Base-by-base conservation (phyloP, 2,797 vertebrate genomes). In the Microchirus variegatus region DNA sequence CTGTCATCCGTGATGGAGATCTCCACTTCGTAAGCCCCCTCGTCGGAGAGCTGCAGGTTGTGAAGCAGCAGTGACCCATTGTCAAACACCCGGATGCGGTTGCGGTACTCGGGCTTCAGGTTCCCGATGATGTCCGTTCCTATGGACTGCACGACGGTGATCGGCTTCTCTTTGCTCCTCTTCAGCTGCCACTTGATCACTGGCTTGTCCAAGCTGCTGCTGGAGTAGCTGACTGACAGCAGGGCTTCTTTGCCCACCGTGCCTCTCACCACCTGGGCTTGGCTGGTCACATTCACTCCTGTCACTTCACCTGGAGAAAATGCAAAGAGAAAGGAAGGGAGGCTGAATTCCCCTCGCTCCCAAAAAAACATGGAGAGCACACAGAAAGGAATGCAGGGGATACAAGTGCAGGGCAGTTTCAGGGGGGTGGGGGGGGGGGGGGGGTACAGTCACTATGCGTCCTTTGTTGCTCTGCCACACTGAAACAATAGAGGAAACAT, bases 161-260 rank as follows among this genome's bases (percentile, higher is more conserved):
- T 89, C 0, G 96, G 93, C 45, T 98, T 98, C 82, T 96, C 95
- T 18, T 93, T 78, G 86, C 94, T 94, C 16, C 95, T 73, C 87
- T 96, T 98, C 55, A 98, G 89, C 89, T 98, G 97, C 97, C 97
- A 99, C 92, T 98, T 98, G 51, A 99, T 94, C 73, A 99, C 97
- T 0, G 97, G 97, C 57, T 93, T 95, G 92, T 98, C 97, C 0
- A 86, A 73, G 78, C 97, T 99, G 88, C 93, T 91, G 81, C 96
- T 97, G 89, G 94, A 92, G 76, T 99, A 99, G 70, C 93, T 96
- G 81, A 99, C 96, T 0, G 97, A 98, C 42, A 98, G 87, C 67
- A 98, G 91, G 12, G 96, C 96, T 0, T 95, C 93, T 51, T 91
- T 94, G 42, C 97, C 97, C 10, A 94, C 93, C 0, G 93, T 95